Evolutionary conservation across 2,888 invertebrate species (phyloP).

Genomic region (Agrotis segetum): DNA sequence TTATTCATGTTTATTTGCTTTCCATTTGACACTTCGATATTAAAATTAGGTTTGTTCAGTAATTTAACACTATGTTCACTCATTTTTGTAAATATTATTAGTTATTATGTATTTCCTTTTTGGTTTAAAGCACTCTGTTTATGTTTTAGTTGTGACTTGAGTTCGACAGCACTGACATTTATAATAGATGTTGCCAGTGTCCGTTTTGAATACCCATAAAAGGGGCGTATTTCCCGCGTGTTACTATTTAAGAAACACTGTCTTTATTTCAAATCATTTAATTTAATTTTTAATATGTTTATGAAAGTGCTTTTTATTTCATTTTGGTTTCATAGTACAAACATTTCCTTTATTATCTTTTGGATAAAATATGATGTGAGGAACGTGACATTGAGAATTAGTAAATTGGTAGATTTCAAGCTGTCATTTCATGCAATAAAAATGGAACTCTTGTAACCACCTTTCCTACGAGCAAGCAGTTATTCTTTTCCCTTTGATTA

Average conservation of each 20-base stretch:
- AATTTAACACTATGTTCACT: slow-evolving; percentile 43
- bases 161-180: slow-evolving; percentile 34
- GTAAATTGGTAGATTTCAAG: neutral
- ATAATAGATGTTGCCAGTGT: slow-evolving; percentile 24
- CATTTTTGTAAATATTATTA: slow-evolving; percentile 30
- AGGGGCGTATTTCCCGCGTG: neutral
- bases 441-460: neutral
- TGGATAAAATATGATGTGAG: too few species aligned
- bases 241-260: neutral
- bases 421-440: neutral
- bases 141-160: slow-evolving; percentile 29
- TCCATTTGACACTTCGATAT: slow-evolving; percentile 20
- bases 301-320: too few species aligned
- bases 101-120: slow-evolving; percentile 9
- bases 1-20: slow-evolving; percentile 20
- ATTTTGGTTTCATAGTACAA: too few species aligned
- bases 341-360: too few species aligned
- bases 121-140: slow-evolving; percentile 41
- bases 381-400: too few species aligned
- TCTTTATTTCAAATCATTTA: neutral
- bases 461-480: neutral
- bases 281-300: too few species aligned
- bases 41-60: slow-evolving; percentile 9
- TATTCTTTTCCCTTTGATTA: too few species aligned
- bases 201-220: slow-evolving; percentile 11